A percentile compares a stretch with the other conserved stretches of the same genome.
phyloP scores from a whole-genome alignment of 2,113 vertebrate species.

The Odontophorus gujanensis region DNA sequence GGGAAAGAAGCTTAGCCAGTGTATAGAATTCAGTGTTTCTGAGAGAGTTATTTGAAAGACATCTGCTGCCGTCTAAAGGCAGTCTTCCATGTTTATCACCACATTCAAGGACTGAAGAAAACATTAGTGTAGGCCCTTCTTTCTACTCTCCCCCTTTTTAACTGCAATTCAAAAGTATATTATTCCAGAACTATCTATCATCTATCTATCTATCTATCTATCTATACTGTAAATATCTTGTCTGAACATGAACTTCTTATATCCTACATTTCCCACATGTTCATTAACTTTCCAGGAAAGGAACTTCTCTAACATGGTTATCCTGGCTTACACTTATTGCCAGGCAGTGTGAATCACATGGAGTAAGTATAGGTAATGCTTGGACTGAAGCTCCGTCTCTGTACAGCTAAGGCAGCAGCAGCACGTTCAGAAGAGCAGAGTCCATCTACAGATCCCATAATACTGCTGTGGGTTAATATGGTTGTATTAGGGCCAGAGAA shows the following conservation, averaged over 20 bases:
- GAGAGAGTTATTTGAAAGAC: background rate
- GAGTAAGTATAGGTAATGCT: background rate
- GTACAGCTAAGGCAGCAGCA: background rate
- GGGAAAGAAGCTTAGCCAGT: background rate
- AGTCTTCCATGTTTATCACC: background rate
- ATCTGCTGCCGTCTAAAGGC: background rate
- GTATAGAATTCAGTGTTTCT: background rate
- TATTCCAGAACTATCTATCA: background rate
- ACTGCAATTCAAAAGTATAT: fast-evolving
- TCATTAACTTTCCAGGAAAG: background rate
- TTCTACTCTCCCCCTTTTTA: background rate
- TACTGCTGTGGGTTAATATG: background rate
- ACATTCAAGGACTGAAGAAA: background rate
- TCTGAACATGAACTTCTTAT: background rate
- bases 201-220: too few species aligned
- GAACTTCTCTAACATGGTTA: background rate
- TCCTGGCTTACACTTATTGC: background rate
- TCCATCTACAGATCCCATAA: background rate
- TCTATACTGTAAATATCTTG: too few species aligned
- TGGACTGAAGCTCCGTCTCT: background rate
- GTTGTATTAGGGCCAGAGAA: background rate
- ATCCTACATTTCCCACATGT: background rate
- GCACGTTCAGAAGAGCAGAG: background rate
- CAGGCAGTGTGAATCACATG: background rate
- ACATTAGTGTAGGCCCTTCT: background rate